Evolutionary conservation across 2,113 vertebrate species (phyloP), one percentile per base, ranked within the genome.

Genomic region (Octodon degus): DNA sequence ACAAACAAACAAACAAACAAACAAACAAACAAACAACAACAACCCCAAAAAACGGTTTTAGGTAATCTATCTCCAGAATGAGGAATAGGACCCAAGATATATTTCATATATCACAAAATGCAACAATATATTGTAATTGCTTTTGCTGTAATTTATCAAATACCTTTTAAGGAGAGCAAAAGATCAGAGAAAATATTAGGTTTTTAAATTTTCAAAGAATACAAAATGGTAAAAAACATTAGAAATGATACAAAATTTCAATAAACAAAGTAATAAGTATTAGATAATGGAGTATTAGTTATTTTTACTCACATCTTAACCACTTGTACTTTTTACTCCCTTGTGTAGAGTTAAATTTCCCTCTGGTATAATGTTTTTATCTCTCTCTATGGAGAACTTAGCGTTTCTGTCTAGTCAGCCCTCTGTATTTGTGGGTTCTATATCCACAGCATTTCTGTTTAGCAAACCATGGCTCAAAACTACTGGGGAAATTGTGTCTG

Each of bases 111-210:
- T 67, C 34, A n/a, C 40, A 55, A 55, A 68, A 50, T 19, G 6
- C 30, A 80, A 25, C 7, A 70, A 40, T 86, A 32, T 43, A 53
- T 53, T 77, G 25, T 19, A 91, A 53, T 72, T 63, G 20, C 25
- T 91, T 90, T 91, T 72, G 1, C 16, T 55, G n/a, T 87, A 68
- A 67, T n/a, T 32, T 86, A 37, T 85, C 72, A 83, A 22, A 14
- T 86, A 24, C 86, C n/a, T 86, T 83, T 92, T 50, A 92, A 76
- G 20, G 67, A 83, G 30, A 47, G n/a, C 55, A 37, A 47, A 92
- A 85, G 87, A 47, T 76, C 12, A 65, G 60, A 25, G 58, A 65
- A 88, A 88, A 72, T 24, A 12, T n/a, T 1, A 47, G 20, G 34
- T 82, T 82, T 65, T 92, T 9, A 50, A 50, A 50, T 50, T 50